Evolutionary conservation across 2,113 vertebrate genomes (phyloP), one percentile per base, ranked within the genome.

Genomic region (Rhizomys pruinosus): DNA sequence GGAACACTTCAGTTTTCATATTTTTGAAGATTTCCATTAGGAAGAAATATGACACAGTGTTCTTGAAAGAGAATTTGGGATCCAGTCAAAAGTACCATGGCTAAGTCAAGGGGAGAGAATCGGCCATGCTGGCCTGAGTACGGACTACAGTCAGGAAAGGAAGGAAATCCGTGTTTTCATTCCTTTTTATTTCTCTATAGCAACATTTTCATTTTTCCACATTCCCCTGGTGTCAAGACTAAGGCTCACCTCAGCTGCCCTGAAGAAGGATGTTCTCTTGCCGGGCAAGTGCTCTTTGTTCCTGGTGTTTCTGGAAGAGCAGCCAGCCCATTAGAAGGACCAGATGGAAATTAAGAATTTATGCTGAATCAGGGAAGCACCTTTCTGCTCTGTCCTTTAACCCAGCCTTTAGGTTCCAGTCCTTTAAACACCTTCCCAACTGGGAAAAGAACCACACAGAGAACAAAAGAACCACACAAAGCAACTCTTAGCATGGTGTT

Each of bases 401-500:
- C 47, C 47, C 47, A 52, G 47, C 6, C 47, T 52, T 52, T 52
- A 52, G 47, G 47, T 52, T 11, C 47, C 47, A 52, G 47, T 42
- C 12, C 20, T 79, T 59, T 63, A 77, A 39, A 59, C 27, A 82
- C 52, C 69, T 77, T 47, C 44, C 25, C 42, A 39, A 79, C n/a
- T 32, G 7, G n/a, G n/a, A n/a, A n/a, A n/a, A n/a, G n/a, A n/a
- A n/a, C n/a, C n/a, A 55, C 89, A 66, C 39, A 80, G 10, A n/a
- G n/a, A n/a, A n/a, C n/a, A n/a, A n/a, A 66, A 37, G 42, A 92
- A 61, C 13, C 71, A 64, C 44, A 52, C 47, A 69, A 74, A 95
- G 93, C 68, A 86, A 90, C 71, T 76, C 74, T 84, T 15, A 84
- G 77, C 20, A 32, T 74, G 19, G 20, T 52, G 61, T 86, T 93